Base-by-base conservation (phyloP, 2,888 invertebrate genomes). In the Tanytarsus gracilentus region DNA sequence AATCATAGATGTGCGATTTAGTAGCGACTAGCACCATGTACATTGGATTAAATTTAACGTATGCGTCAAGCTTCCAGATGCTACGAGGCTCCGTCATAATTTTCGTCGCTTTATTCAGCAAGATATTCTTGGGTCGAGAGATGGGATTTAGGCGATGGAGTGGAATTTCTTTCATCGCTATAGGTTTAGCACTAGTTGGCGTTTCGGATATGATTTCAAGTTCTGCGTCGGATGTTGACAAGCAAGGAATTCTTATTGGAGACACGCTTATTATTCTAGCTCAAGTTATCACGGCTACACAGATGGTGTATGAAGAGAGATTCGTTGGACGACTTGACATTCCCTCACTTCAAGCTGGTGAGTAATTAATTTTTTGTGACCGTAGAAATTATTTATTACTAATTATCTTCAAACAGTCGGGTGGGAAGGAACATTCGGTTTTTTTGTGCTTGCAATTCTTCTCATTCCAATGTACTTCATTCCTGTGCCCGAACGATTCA, bases 261-360 rank as follows among this genome's bases (percentile, higher is more conserved):
- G 86, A 88, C 71, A 70, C 87, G 63, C 76, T 88, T 29, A 85
- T 88, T 65, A 78, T 88, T 52, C 76, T 82, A 53, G 86, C 87
- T 0, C 86, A 86, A 69, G 82, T 97, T 51, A 82, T 97, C 65
- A 85, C 86, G 16, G 87, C 94, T 0, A 79, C 85, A 61, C 95
- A 96, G 76, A 93, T 96, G 87, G 93, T 97, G 0, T 85, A 90
- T 63, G 97, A 98, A 72, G 96, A 98, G 71, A 92, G 91, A 74
- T 91, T 84, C 71, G 83, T 97, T 0, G 77, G 83, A 62, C 84
- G 87, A 53, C 78, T 85, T 66, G 89, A 93, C 72, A 89, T 96
- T 51, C 89, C 92, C 0, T 83, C 96, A 0, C 75, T 97, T 62
- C 89, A 92, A 72, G 95, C 91, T 4, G n/a, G n/a, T n/a, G n/a